Conservation (phyloP, 2,113 vertebrate species). For the Oncorhynchus gorbuscha region DNA sequence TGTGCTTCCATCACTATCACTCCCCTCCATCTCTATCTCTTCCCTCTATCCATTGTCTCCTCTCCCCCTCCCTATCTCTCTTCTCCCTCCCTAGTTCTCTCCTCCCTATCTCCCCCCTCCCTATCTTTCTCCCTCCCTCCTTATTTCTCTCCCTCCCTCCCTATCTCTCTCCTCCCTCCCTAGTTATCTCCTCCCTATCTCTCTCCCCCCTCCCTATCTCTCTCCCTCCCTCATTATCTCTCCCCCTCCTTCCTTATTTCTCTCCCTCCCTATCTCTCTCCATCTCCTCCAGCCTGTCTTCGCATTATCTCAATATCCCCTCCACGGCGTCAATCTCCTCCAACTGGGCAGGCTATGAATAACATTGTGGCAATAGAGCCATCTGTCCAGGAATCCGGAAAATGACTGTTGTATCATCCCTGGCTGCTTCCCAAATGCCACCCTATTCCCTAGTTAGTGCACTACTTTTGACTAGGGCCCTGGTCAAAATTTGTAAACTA, state of each 20-base stretch:
- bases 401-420: conserved; percentile 60
- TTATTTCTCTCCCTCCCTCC: conserved; percentile 11
- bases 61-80: background rate
- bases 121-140: conserved; percentile 36
- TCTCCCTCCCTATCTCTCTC: conserved; percentile 34
- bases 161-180: conserved; percentile 37
- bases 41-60: conserved; percentile 37
- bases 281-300: conserved; percentile 35
- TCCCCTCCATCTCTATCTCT: conserved; percentile 36
- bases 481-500: too few relatives aligned
- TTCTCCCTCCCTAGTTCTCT: background rate
- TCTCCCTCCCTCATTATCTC: conserved; percentile 35
- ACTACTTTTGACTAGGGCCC: background rate
- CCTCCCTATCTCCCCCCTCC: conserved; percentile 27
- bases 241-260: conserved; percentile 12
- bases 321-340: conserved; percentile 22
- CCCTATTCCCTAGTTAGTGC: background rate
- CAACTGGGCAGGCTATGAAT: conserved; percentile 24
- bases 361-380: conserved; percentile 29
- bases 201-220: conserved; percentile 17
- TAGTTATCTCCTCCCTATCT: conserved; percentile 35
- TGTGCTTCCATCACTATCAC: conserved; percentile 17
- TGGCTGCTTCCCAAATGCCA: background rate
- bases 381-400: conserved; percentile 40
- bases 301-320: conserved; percentile 30